Base-by-base conservation (phyloP, 2,113 vertebrate genomes). In the pig (Sus scrofa) region DNA sequence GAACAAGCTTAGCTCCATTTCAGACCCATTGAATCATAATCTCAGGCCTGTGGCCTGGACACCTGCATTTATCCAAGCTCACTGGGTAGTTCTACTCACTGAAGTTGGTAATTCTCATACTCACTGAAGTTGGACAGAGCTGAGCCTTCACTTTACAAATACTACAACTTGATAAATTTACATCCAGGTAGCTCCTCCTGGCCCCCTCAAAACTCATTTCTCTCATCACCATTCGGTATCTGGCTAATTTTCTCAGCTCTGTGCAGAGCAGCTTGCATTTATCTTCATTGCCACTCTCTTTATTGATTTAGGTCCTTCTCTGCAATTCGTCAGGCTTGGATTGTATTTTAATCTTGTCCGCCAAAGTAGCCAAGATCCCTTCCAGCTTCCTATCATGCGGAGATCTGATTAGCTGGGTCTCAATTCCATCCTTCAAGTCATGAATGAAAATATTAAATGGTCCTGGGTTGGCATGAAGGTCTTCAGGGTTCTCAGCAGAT, bases 331-430 rank as follows among this genome's bases (percentile, higher is more conserved):
- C 97, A 98, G 95, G 96, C 95, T 89, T 92, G 89, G 95, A 96
- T 98, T 92, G 93, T 93, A 92, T 98, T 98, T 98, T 98, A 98
- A 96, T 98, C 98, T 90, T 95, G 95, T 91, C 98, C 93, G 96
- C 94, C 83, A 74, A 93, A 92, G 91, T 92, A 94, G 89, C 96
- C 73, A 63, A 96, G 89, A 98, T 96, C 97, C 96, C 98, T 98
- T 97, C 93, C 86, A 98, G 98, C 97, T 73, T 92, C 0, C 5
- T 39, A 65, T 86, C 79, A 77, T 75, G 67, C 60, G 81, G 86
- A 95, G 94, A 97, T 97, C 92, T 95, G 93, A 98, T 98, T 98
- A 98, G 86, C 86, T 27, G 60, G 81, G 65, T 62, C 96, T 94
- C 71, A 0, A 67, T 96, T 94, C 95, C 97, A 98, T 98, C 95